Evolutionary conservation across 2,797 vertebrate species (phyloP).

Genomic region (Peromyscus nudipes): DNA sequence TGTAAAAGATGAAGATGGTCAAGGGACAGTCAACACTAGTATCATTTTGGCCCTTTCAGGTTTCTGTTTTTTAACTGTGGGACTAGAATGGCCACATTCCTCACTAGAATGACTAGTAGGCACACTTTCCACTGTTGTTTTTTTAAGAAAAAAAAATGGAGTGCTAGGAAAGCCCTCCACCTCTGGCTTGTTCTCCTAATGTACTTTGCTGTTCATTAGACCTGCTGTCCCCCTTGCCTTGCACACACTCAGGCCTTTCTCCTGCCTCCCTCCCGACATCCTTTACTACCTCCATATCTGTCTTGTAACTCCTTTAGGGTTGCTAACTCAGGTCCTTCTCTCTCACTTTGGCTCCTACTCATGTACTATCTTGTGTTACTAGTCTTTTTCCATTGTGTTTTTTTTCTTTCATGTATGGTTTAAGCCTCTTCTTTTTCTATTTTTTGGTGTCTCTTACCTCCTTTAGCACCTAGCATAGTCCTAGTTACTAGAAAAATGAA

Average conservation of each 20-base stretch:
- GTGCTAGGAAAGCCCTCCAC: neutral
- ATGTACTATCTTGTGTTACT: neutral
- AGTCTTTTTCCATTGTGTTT: slow-evolving; percentile 2
- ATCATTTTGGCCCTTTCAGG: neutral
- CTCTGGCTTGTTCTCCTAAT: neutral
- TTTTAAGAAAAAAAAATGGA: neutral
- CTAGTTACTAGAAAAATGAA: neutral
- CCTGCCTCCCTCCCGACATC: slow-evolving; percentile 33
- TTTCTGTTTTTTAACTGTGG: slow-evolving; percentile 1
- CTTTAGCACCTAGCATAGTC: neutral
- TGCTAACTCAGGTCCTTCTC: neutral
- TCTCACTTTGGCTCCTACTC: slow-evolving; percentile 24
- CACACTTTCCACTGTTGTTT: slow-evolving; percentile 10
- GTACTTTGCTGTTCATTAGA: slow-evolving; percentile 26
- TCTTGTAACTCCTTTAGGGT: neutral
- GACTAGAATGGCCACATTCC: neutral
- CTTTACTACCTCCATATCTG: neutral
- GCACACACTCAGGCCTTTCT: neutral
- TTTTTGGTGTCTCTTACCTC: slow-evolving; percentile 51
- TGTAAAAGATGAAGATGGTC: slow-evolving; percentile 46
- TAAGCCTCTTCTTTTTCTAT: neutral
- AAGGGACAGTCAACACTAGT: neutral
- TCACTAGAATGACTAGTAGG: neutral
- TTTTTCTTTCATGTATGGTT: neutral
- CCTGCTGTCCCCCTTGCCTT: neutral